Base-by-base conservation (phyloP, 2,113 vertebrate species). In the Morone chrysops region DNA sequence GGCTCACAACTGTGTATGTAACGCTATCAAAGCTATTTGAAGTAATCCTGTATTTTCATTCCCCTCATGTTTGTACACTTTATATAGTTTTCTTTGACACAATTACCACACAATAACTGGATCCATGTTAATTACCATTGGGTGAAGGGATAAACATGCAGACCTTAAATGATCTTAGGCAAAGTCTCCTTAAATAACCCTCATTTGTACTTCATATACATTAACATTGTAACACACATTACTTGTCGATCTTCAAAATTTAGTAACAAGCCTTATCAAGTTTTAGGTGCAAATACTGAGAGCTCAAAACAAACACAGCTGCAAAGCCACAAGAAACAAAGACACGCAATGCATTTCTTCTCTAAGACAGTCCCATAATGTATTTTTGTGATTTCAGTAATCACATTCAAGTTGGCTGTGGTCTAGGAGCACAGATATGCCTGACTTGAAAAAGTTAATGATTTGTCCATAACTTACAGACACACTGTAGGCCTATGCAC, bases 301-400 rank as follows among this genome's bases (percentile, higher is more conserved):
- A 74, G 59, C 77, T 80, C 81, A 85, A 92, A 93, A 92, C 87
- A 93, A 94, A 93, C 92, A 91, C 90, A 90, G 90, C 85, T 88
- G 89, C 92, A 57, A 89, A 91, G 92, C 90, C 86, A 90, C 86
- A 22, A 85, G 38, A 73, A 87, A 93, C 81, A 89, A 81, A 87
- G 75, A 91, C 83, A 87, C 72, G 41, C 56, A 45, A 87, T 76
- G 80, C 87, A 54, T 82, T 83, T 89, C 82, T 81, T 85, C 80
- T 87, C 82, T 73, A 70, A 63, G 78, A 89, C 80, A 81, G 84
- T 87, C 81, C 82, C 70, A 41, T 83, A 8, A 43, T 45, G 61
- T 73, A 20, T 88, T 73, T 84, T 38, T 87, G 88, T 86, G 86
- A 91, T 85, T 89, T 78, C 59, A 62, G 68, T 22, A 48, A 84